Percentiles rank a stretch among this genome's conserved stretches.
Evolutionary conservation across 1,140 invertebrate genomes (phyloP).

Genomic region (Drosophila azteca): DNA sequence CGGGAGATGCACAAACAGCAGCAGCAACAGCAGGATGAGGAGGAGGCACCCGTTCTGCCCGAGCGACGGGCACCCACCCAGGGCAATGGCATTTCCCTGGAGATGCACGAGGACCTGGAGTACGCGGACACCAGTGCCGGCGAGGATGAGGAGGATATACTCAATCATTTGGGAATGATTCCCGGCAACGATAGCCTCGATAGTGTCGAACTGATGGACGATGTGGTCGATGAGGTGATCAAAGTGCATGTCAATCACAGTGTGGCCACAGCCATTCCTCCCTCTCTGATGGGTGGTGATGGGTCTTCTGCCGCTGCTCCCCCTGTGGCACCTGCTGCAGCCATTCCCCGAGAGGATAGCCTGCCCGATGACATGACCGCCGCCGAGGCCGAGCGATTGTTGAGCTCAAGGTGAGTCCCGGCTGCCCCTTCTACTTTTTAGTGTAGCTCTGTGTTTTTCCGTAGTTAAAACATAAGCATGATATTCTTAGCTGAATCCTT

Average conservation of each 20-base stretch:
- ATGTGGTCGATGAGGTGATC: conserved; percentile 75
- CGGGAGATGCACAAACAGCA: conserved; percentile 10
- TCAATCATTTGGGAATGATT: conserved; percentile 77
- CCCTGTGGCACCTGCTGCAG: conserved; percentile 4
- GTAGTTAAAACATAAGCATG: too few species aligned
- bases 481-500: background rate
- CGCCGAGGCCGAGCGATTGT: conserved; percentile 92
- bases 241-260: conserved; percentile 59
- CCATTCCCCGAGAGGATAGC: conserved; percentile 67
- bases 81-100: conserved; percentile 38
- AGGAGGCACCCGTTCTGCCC: conserved; percentile 61
- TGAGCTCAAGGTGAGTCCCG: conserved; percentile 89
- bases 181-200: conserved; percentile 44
- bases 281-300: background rate
- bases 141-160: conserved; percentile 84
- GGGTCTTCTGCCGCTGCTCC: background rate
- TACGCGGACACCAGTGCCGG: conserved; percentile 85
- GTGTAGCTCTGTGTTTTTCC: too few species aligned
- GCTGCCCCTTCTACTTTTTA: background rate
- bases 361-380: conserved; percentile 90
- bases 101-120: conserved; percentile 84
- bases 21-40: conserved; percentile 39
- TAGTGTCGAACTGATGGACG: conserved; percentile 50
- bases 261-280: conserved; percentile 13
- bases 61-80: conserved; percentile 54